Evolutionary conservation across 2,797 vertebrate species (phyloP), one percentile per base, ranked within the genome.

Genomic region (Tauraco hartlaubi): DNA sequence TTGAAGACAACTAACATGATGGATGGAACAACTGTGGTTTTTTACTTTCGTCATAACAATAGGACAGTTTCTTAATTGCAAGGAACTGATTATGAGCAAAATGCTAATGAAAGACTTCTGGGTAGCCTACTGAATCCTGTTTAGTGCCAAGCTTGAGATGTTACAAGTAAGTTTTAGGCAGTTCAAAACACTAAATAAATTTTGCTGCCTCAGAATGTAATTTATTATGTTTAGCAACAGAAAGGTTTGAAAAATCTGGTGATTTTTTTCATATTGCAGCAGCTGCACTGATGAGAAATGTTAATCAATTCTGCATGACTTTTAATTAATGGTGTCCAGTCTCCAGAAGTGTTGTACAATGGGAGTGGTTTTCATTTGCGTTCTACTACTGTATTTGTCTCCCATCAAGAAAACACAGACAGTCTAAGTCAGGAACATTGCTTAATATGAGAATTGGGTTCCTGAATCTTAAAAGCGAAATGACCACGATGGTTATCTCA

Each of bases 211-310:
- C 54, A 48, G 43, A 58, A 64, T 54, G 20, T 67, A 63, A 67
- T 90, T 78, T 55, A 51, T 85, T 52, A 73, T 95, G 4, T 93
- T 90, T 86, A 71, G 15, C 5, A 86, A 59, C 52, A 74, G 67
- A 81, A 92, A 90, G 33, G 3, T 74, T 92, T 96, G 88, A 85
- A 90, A 94, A 88, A 86, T 81, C 52, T 14, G 9, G 11, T 78
- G 48, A 21, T 77, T 66, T 69, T 74, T 92, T 90, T 44, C 28
- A 77, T 29, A 74, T 54, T 69, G 18, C 56, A 77, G 31, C n/a
- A 90, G 43, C 43, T 89, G 49, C 51, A 82, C 33, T 87, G 35
- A 15, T 88, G 52, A 85, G 92, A 94, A 93, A 62, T 5, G 2
- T 51, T 93, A 74, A 91, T 87, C 43, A 66, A 3, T 80, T 89